Evolutionary conservation across 1,140 invertebrate genomes (phyloP), one percentile per base, ranked within the genome.

Genomic region (Nephila pilipes): DNA sequence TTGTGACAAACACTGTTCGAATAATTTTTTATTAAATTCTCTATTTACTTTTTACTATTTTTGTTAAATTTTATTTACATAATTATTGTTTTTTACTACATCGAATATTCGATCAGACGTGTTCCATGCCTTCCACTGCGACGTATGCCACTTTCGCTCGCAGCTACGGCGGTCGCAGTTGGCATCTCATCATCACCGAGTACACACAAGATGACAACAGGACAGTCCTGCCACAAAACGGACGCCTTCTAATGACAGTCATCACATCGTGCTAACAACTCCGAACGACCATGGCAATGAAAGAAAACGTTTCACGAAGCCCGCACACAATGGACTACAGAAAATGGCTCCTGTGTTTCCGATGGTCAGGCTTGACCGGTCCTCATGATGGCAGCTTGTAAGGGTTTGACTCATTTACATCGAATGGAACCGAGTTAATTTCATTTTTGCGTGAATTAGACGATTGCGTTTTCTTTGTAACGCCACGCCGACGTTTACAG

Each of bases 301-400:
- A 69, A 46, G 85, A 87, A 87, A 87, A 46, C 55, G 58, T 36
- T 32, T 46, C 46, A 46, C 46, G 46, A 46, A 46, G 46, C 46
- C 29, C 36, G 60, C 63, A 89, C 38, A 65, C 88, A 79, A 65
- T 54, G 46, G 65, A 20, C 18, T 36, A 25, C 32, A 32, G 69
- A 75, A 75, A 75, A 81, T 81, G 80, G 80, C 22, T 55, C 22
- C 46, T 89, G 65, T 57, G 88, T 55, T 58, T 90, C 75, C 79
- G 69, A 58, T 85, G 90, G 90, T 92, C 90, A 92, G 46, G 90
- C 90, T 85, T 92, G 58, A 92, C 79, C 81, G 90, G 88, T 8
- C 88, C 69, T 8, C 29, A 25, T 81, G 88, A 85, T 92, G 38
- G 81, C n/a, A n/a, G 46, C n/a, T 57, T 54, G 58, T 46, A 89